Evolutionary conservation across 2,113 vertebrate species (phyloP), one percentile per base, ranked within the genome.

Genomic region (Hirundichthys speculiger): DNA sequence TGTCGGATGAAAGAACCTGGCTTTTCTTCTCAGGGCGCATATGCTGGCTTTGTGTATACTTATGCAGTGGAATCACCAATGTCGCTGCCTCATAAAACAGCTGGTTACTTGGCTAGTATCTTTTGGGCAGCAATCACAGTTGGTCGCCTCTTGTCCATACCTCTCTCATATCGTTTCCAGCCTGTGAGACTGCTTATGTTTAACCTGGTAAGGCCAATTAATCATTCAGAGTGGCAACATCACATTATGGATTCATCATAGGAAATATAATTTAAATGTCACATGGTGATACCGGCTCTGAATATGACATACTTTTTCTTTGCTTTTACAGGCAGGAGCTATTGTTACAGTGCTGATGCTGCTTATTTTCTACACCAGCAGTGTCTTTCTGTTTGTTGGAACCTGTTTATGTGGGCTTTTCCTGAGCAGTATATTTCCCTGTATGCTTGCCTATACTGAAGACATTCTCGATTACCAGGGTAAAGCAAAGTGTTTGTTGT

Each of bases 391-490:
- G 63, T 99, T 95, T 12, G 92, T 93, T 55, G 96, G 96, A n/a
- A 99, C 96, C 0, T 94, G 94, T 0, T 90, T 94, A 0, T 92
- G 97, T 69, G 97, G 97, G 1, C 92, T 99, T 51, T 98, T 96
- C 55, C 94, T 99, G 69, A 98, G 96, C 77, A 98, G 96, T 88
- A 91, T 95, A n/a, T 98, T 98, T 86, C 97, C 97, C 79, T 96
- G 94, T 81, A 94, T 98, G 94, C 85, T 99, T 12, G 95, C 97
- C 66, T 97, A 96, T 38, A 98, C 96, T 0, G 97, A 98, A 87
- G 95, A 98, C 89, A 93, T 94, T 54, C 93, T 99, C 24, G 93
- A 97, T 71, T 99, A 99, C 86, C 81, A 69, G 84, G 97, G 97
- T 98, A 81, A 3, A 21, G 47, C 15, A 5, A 63, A 48, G 13